Base-by-base conservation (phyloP, 2,113 vertebrate species). In the Oenanthe melanoleuca region DNA sequence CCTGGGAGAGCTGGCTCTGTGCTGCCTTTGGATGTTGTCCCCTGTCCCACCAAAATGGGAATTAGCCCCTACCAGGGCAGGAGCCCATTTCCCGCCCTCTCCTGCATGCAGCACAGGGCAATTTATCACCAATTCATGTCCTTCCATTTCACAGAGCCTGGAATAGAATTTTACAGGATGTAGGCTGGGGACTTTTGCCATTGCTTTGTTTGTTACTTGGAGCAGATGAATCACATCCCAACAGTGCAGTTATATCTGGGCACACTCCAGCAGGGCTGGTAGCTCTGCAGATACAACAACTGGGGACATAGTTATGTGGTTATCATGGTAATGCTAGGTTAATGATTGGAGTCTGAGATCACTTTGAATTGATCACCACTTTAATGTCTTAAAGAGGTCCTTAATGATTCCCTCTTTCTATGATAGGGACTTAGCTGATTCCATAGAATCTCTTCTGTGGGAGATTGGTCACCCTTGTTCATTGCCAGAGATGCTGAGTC, bases 221-320 rank as follows among this genome's bases (percentile, higher is more conserved):
- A 92, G 40, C 57, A 69, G 40, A 50, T 73, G 55, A 69, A 82
- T 70, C 49, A 26, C 81, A 47, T 85, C 70, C 82, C n/a, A 31
- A 5, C 0, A 0, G 9, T 9, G 34, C 10, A 47, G 61, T 8
- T 60, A 4, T 21, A 31, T 11, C 31, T 67, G 66, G 22, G n/a
- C 8, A 44, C n/a, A 40, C 6, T 38, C 56, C 16, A 45, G 12
- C 37, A 69, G 72, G 45, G 45, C 88, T 65, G 40, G 10, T 42
- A 53, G 29, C 25, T 33, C 49, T 53, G 78, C 31, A 71, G 49
- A 45, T 21, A 17, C 8, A 24, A 28, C 8, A 22, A 4, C 1
- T 42, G 34, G 49, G 40, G 31, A 31, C 40, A 24, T 4, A 19
- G 37, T 33, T 63, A 28, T 37, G 42, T 28, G 31, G 12, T 28